These are phyloP conservation scores for Oxyruncus cristatus DNA, from an alignment of 2,113 vertebrate species.

Conservation along the genomic window DNA sequence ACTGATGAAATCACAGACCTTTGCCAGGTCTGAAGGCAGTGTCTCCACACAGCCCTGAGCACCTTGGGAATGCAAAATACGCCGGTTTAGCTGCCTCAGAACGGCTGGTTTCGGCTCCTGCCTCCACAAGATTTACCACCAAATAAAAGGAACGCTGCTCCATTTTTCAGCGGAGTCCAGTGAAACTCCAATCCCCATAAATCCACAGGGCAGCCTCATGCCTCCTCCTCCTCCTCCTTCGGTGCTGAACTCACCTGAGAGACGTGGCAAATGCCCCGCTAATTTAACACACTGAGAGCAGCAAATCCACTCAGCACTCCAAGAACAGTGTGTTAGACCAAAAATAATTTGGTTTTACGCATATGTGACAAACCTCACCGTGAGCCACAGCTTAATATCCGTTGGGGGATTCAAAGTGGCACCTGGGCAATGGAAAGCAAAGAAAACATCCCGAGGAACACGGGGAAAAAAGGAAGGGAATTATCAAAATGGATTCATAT, in stretches of 20 bases:
- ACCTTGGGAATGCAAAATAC: not conserved
- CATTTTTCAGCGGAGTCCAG: not conserved
- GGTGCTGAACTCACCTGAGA: not conserved
- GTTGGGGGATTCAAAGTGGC: conserved; percentile 20
- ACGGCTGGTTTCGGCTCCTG: not conserved
- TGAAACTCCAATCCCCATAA: not conserved
- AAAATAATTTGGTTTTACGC: not conserved
- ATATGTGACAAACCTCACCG: not conserved
- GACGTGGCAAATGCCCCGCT: not conserved
- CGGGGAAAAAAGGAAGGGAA: conserved; percentile 8
- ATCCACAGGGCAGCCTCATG: not conserved
- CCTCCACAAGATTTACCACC: not conserved
- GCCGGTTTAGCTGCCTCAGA: not conserved
- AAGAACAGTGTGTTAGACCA: not conserved
- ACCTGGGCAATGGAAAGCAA: conserved; percentile 20
- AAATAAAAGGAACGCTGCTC: not conserved
- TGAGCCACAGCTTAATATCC: not conserved
- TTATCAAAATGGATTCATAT: conserved; percentile 66
- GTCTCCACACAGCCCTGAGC: not conserved
- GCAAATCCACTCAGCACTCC: not conserved
- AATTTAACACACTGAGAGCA: not conserved
- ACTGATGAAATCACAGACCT: not conserved
- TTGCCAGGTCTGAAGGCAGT: not conserved
- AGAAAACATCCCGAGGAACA: not conserved
- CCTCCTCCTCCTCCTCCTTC: not conserved